Evolutionary conservation across 2,888 invertebrate species (phyloP), one percentile per base, ranked within the genome.

Genomic region (Panopea generosa): DNA sequence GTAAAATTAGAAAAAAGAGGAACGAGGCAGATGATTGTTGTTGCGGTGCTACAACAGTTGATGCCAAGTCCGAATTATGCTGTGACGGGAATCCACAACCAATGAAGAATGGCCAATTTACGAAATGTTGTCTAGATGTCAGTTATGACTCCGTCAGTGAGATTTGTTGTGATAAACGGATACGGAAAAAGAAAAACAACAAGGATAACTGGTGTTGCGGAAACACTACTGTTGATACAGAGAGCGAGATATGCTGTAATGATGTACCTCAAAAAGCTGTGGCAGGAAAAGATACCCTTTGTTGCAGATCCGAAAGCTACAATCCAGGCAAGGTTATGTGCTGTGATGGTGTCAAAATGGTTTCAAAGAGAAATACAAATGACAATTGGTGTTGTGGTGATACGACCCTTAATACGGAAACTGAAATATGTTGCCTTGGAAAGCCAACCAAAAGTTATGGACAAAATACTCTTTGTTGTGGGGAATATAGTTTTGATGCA

Each of bases 321-420:
- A 69, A 72, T 26, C 72, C 72, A 26, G 27, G 24, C 24, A 68
- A 65, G 27, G 55, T 52, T 38, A 56, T 65, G 20, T 77, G 77
- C 40, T 77, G 77, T 45, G 69, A 77, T 50, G 72, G 68, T 3
- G 53, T 29, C 24, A 43, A 33, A 11, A 27, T 77, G 33, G 47
- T 69, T 14, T 33, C 59, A 43, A 77, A 77, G 29, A 43, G 65
- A 11, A 66, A 60, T 24, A 38, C 26, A 26, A 59, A 45, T 4
- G 77, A 77, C 47, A 77, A 77, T 26, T 77, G 77, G 24, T 77
- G 77, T 40, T 77, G 77, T 38, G 77, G 77, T 18, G 69, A 73
- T 4, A 77, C 77, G 1, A 77, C 77, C 22, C 62, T 73, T 27
- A 69, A 77, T 45, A 77, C 77, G 3, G 43, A 50, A 22, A 60